Conservation (phyloP, 1,140 invertebrate species). For the Drosophila kepulauana region DNA sequence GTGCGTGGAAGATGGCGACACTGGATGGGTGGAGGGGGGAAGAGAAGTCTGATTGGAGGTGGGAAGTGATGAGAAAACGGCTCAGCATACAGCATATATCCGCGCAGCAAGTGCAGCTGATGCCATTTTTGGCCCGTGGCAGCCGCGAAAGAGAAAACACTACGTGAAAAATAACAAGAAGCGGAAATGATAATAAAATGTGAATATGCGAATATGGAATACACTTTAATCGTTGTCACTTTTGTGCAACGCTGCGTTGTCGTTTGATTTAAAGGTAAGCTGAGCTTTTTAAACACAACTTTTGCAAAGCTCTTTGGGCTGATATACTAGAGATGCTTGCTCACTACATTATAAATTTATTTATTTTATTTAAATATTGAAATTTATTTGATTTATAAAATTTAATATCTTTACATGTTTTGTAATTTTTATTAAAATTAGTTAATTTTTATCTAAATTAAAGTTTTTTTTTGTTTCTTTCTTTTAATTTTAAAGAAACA, state of each 20-base stretch:
- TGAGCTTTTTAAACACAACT: too few species aligned
- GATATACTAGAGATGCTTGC: too few species aligned
- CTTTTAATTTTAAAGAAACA: too few species aligned
- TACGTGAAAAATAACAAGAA: conserved; percentile 50
- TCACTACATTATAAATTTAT: not conserved
- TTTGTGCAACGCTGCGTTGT: too few species aligned
- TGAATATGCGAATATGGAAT: conserved; percentile 15
- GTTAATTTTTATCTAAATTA: not conserved
- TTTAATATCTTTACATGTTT: not conserved
- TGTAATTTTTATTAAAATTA: not conserved
- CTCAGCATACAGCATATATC: conserved; percentile 73
- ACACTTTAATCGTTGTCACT: conserved; percentile 28
- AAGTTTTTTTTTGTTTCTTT: too few species aligned
- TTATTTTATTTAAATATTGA: not conserved
- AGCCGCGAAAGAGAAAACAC: conserved; percentile 51
- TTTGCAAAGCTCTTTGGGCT: too few species aligned
- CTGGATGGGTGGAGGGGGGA: not conserved
- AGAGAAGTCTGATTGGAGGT: not conserved
- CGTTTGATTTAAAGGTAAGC: too few species aligned
- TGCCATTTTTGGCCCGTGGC: conserved; percentile 80
- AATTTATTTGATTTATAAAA: not conserved
- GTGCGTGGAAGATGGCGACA: conserved; percentile 46
- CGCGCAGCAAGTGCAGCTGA: conserved; percentile 76
- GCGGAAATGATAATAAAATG: conserved; percentile 7
- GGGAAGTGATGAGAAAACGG: conserved; percentile 29